Evolutionary conservation across 1,140 invertebrate genomes (phyloP).

Genomic region (Pteromalus puparum): DNA sequence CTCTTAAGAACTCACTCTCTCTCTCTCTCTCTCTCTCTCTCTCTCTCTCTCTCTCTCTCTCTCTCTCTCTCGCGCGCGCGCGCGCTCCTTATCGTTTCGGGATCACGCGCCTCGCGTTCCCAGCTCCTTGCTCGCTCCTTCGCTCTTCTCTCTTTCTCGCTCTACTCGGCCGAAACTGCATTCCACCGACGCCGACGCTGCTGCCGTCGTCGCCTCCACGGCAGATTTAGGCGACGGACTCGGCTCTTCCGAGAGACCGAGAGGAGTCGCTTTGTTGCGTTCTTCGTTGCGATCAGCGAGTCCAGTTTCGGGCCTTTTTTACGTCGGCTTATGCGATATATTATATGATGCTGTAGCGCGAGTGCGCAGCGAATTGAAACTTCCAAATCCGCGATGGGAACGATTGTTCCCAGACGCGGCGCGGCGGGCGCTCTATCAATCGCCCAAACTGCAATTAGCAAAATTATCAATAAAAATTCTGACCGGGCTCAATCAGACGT

Average conservation of each 20-base stretch:
- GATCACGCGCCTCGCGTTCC: conserved; percentile 60
- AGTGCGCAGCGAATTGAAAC: background rate
- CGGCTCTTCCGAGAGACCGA: background rate
- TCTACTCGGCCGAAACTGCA: conserved; percentile 59
- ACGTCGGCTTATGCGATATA: background rate
- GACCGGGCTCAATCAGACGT: conserved; percentile 72
- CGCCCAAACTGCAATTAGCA: conserved; percentile 68
- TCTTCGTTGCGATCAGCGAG: background rate
- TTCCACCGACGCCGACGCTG: conserved; percentile 57
- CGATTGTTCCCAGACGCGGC: conserved; percentile 55
- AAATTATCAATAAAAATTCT: conserved; percentile 71
- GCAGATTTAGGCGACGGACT: background rate
- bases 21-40: conserved; percentile 53
- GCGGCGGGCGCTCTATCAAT: conserved; percentile 61
- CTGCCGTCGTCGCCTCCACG: background rate
- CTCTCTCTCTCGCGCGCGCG: conserved; percentile 43
- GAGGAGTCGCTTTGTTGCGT: background rate
- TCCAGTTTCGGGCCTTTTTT: background rate
- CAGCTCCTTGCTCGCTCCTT: conserved; percentile 40
- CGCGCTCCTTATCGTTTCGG: conserved; percentile 60
- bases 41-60: conserved; percentile 43
- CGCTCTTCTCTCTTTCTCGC: conserved; percentile 29
- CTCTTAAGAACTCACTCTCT: no score
- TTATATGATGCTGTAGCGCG: background rate
- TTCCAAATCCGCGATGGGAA: background rate